These are phyloP conservation scores for Palythoa grandis DNA, from an alignment of 92 coral and sea anemone genomes.

Conservation along the genomic window DNA sequence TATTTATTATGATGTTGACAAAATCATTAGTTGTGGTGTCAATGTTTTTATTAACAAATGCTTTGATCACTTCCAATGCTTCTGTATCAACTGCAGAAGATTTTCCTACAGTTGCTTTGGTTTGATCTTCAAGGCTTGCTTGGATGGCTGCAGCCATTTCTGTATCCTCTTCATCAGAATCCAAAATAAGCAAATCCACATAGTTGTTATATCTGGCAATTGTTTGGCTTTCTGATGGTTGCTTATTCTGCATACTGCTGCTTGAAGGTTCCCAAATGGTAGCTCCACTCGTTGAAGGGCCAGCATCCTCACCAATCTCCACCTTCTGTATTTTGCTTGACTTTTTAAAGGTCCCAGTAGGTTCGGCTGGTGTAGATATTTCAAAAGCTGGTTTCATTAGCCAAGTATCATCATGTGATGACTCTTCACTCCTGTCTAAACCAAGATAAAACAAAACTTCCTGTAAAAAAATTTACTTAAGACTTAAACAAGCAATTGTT, in stretches of 20 bases:
- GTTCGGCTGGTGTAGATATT: neutral
- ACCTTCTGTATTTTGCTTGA: neutral
- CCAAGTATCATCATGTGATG: neutral
- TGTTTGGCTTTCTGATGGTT: neutral
- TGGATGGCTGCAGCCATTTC: constrained; percentile 23
- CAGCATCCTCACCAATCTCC: neutral
- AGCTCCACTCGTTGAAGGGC: constrained; percentile 1
- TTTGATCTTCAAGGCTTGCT: constrained; percentile 13
- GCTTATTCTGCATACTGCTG: neutral
- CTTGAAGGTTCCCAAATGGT: constrained; percentile 8
- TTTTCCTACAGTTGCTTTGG: neutral
- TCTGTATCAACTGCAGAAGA: neutral
- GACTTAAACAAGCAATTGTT: too few species aligned
- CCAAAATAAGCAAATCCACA: neutral
- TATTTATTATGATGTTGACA: constrained; percentile 50
- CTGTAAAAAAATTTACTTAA: too few species aligned
- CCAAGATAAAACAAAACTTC: too few species aligned
- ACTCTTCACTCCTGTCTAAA: too few species aligned
- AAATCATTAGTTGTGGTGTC: constrained; percentile 9
- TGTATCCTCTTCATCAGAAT: constrained; percentile 19
- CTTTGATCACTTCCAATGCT: neutral
- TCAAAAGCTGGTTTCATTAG: constrained; percentile 11
- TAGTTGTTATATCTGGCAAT: neutral
- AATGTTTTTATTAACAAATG: neutral
- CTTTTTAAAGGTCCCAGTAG: neutral